Evolutionary conservation across 2,888 invertebrate species (phyloP).

Genomic region (Diogma glabrata): DNA sequence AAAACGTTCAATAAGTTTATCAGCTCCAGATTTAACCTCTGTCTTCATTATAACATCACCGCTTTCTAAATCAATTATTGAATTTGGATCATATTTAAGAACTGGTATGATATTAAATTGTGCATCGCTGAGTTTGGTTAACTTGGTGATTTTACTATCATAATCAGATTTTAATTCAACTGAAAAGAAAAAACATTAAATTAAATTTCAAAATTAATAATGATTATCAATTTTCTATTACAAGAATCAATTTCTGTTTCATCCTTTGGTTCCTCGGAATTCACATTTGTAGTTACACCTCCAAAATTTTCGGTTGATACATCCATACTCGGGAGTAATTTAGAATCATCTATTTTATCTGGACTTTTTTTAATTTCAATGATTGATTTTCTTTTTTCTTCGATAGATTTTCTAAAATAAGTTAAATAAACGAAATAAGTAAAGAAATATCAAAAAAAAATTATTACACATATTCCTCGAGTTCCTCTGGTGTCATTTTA

Average conservation of each 20-base stretch:
- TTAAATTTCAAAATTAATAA: too few species aligned
- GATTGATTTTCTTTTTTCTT: too few species aligned
- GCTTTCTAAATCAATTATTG: constrained; percentile 50
- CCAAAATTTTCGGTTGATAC: neutral
- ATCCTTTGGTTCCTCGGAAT: too few species aligned
- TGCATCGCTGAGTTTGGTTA: neutral
- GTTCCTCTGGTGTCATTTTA: constrained; percentile 56
- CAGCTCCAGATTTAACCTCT: constrained; percentile 47
- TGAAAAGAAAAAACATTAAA: too few species aligned
- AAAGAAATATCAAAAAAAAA: too few species aligned
- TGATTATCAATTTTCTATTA: too few species aligned
- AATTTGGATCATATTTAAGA: constrained; percentile 41
- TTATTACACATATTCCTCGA: constrained; percentile 55
- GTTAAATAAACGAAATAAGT: constrained; percentile 27
- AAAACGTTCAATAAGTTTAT: constrained; percentile 58
- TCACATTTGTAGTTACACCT: too few species aligned
- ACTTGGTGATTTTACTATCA: neutral
- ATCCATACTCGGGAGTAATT: too few species aligned
- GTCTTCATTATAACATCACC: constrained; percentile 30
- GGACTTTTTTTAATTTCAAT: too few species aligned
- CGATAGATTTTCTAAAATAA: constrained; percentile 13
- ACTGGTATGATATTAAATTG: constrained; percentile 31
- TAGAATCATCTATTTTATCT: too few species aligned
- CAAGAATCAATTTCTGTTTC: constrained; percentile 7
- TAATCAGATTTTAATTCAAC: neutral